Conservation (phyloP, 2,113 vertebrate species). For the Stercorarius parasiticus region DNA sequence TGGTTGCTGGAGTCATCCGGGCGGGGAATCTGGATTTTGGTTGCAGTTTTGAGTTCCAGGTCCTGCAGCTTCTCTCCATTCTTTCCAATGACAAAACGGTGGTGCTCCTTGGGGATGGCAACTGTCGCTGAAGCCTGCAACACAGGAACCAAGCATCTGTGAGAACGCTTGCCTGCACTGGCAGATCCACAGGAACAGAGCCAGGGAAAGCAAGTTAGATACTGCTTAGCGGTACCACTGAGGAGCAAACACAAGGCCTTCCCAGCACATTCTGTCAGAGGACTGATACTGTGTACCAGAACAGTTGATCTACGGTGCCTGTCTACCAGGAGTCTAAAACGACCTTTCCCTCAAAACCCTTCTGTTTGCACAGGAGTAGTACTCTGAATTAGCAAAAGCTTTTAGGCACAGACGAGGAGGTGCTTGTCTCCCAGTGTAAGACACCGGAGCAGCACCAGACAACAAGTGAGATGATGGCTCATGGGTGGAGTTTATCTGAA, state of each 20-base stretch:
- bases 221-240: neutral
- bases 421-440: neutral
- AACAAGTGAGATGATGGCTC: neutral
- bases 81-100: slow-evolving; percentile 98
- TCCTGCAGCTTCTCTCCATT: slow-evolving; percentile 98
- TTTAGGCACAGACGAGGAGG: neutral
- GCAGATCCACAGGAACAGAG: neutral
- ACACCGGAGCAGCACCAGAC: neutral
- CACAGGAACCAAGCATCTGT: neutral
- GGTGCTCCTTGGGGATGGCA: slow-evolving; percentile 96
- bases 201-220: neutral
- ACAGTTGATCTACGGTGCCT: neutral
- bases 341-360: neutral
- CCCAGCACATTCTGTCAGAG: neutral
- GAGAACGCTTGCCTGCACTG: neutral
- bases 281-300: neutral
- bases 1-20: slow-evolving; percentile 96
- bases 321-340: neutral
- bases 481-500: neutral
- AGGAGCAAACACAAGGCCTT: neutral
- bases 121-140: slow-evolving; percentile 92
- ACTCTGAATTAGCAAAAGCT: neutral
- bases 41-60: slow-evolving; percentile 97
- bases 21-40: slow-evolving; percentile 99
- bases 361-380: neutral